Base-by-base conservation (phyloP, 2,888 invertebrate genomes). In the Augochlorella aurata region DNA sequence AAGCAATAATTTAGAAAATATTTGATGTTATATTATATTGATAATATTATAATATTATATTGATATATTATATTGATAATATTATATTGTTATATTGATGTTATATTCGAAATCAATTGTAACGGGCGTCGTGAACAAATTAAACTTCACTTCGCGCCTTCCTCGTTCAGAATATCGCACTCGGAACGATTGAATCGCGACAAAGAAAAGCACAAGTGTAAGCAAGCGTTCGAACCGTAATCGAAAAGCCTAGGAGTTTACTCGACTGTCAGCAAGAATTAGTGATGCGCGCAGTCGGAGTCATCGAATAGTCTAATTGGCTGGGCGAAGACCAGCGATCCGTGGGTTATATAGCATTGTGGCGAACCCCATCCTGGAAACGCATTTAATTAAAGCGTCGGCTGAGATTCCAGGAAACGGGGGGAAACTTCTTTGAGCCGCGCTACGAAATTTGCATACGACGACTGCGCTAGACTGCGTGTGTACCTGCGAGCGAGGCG, bases 331-430 rank as follows among this genome's bases (percentile, higher is more conserved):
- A 44, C 71, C 71, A 66, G 63, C 82, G 84, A 82, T 82, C 81
- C 73, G 74, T 74, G 47, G 84, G 66, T 79, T 81, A 81, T 75
- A 79, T 63, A 73, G 77, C 79, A 79, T 81, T 85, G 85, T 77
- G 83, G 81, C 68, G 68, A 74, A 68, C 81, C 81, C 65, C 79
- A 74, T 79, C 65, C 74, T 45, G 73, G 77, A 83, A 86, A 85
- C 75, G 85, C 79, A 85, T 83, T 86, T 85, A 86, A 85, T 86
- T 85, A 86, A 86, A 85, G 52, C 85, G 77, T 75, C 71, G 54
- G 68, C 50, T 54, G 44, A 78, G 69, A 66, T 77, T 77, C 68
- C 70, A n/a, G 61, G 21, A 21, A 54, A 74, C 66, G 70, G 38
- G 50, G 77, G 61, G 67, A 66, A 58, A 69, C 66, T 84, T 80